Conservation (phyloP, 2,113 vertebrate species). For the Saccopteryx leptura region DNA sequence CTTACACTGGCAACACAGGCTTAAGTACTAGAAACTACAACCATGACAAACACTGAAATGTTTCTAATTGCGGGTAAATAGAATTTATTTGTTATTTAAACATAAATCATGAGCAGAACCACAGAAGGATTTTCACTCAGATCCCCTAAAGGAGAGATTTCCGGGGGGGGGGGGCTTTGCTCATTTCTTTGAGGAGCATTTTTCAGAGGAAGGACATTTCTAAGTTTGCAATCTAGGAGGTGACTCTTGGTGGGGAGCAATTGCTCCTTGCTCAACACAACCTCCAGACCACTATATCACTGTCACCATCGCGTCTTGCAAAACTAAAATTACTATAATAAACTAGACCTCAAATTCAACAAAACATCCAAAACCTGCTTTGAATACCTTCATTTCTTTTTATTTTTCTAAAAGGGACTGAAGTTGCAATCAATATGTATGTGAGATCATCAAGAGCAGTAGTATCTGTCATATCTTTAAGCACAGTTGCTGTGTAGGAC, state of each 20-base stretch:
- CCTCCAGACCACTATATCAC: neutral
- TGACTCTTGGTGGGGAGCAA: neutral
- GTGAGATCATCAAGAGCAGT: neutral
- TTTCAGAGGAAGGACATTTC: neutral
- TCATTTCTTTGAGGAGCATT: neutral
- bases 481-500: neutral
- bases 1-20: slow-evolving; percentile 41
- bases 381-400: neutral
- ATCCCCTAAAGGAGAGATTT: neutral
- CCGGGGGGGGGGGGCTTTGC: neutral
- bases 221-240: neutral
- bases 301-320: neutral
- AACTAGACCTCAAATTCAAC: slow-evolving; percentile 32
- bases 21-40: slow-evolving; percentile 42
- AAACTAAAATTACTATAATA: slow-evolving; percentile 24
- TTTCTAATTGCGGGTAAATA: slow-evolving; percentile 14
- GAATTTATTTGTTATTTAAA: neutral
- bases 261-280: neutral
- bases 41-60: slow-evolving; percentile 20
- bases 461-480: neutral
- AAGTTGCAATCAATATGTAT: neutral
- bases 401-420: neutral
- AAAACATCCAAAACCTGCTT: neutral
- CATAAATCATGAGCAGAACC: slow-evolving; percentile 30
- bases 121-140: neutral